Conservation (phyloP, 2,113 vertebrate genomes). For the Petrocephalus microphthalmus region DNA sequence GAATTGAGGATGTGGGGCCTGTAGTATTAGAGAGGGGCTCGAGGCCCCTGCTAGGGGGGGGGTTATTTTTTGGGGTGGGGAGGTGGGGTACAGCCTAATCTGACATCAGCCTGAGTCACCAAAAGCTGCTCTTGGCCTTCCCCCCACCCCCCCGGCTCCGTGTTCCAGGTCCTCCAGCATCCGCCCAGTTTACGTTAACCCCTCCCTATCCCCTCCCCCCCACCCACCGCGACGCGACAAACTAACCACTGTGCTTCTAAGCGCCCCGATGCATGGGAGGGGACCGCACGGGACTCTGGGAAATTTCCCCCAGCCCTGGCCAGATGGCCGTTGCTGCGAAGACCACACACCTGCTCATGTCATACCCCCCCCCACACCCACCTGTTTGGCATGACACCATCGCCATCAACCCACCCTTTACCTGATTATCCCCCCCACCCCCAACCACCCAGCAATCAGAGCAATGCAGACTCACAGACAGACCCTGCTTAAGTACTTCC, state of each 20-base stretch:
- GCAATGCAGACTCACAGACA: conserved; percentile 49
- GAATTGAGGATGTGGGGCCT: conserved; percentile 51
- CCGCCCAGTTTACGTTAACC: neutral
- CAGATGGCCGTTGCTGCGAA: conserved; percentile 47
- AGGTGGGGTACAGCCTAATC: conserved; percentile 34
- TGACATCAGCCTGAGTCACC: conserved; percentile 40
- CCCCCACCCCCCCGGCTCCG: conserved; percentile 37
- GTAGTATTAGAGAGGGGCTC: conserved; percentile 45
- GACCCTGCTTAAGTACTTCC: conserved; percentile 37
- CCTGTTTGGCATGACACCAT: conserved; percentile 43
- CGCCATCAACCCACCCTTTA: conserved; percentile 52
- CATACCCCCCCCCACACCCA: conserved; percentile 30
- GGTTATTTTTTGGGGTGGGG: neutral
- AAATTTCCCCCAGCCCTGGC: conserved; percentile 42
- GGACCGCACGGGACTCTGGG: conserved; percentile 39
- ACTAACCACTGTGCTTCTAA: neutral
- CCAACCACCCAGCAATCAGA: conserved; percentile 13
- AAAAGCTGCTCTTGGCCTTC: conserved; percentile 24
- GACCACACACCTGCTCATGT: conserved; percentile 28
- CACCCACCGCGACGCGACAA: neutral
- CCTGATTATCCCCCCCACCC: conserved; percentile 33
- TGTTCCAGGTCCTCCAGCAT: conserved; percentile 7
- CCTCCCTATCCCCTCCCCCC: neutral
- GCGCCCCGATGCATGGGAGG: conserved; percentile 17
- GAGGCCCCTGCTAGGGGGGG: conserved; percentile 28